Evolutionary conservation across 2,113 vertebrate species (phyloP).

Genomic region (Drymodes brunneopygia): DNA sequence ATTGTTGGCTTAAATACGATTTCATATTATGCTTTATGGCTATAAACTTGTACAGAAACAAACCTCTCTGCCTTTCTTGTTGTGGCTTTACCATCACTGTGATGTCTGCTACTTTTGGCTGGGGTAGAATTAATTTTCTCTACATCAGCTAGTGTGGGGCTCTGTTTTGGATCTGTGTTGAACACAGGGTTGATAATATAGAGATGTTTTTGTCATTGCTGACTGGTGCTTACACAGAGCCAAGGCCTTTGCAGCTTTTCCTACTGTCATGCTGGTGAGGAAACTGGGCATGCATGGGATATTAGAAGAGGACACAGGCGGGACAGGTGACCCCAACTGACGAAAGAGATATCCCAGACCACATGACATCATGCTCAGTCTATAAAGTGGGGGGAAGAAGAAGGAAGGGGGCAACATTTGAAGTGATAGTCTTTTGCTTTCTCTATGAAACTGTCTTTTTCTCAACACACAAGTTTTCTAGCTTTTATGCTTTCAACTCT

Average conservation of each 20-base stretch:
- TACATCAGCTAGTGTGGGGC: not conserved
- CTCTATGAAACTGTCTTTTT: not conserved
- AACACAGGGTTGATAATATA: not conserved
- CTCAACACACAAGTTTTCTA: not conserved
- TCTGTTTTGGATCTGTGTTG: not conserved
- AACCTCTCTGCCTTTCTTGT: not conserved
- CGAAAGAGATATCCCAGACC: not conserved
- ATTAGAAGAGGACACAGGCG: not conserved
- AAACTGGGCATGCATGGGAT: not conserved
- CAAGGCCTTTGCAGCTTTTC: not conserved
- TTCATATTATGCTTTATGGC: not conserved
- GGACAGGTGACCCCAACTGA: not conserved
- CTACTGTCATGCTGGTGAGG: fast-evolving
- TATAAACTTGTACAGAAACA: not conserved
- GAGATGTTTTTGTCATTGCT: not conserved
- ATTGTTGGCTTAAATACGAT: not conserved
- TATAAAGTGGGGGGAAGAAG: not conserved
- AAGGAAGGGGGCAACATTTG: not conserved
- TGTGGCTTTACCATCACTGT: fast-evolving
- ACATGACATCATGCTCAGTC: no score
- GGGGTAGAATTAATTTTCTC: not conserved
- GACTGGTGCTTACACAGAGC: not conserved
- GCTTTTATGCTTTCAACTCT: not conserved
- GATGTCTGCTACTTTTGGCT: not conserved
- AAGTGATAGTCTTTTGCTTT: not conserved